Evolutionary conservation across 2,888 invertebrate genomes (phyloP).

Genomic region (Watsonalla binaria): DNA sequence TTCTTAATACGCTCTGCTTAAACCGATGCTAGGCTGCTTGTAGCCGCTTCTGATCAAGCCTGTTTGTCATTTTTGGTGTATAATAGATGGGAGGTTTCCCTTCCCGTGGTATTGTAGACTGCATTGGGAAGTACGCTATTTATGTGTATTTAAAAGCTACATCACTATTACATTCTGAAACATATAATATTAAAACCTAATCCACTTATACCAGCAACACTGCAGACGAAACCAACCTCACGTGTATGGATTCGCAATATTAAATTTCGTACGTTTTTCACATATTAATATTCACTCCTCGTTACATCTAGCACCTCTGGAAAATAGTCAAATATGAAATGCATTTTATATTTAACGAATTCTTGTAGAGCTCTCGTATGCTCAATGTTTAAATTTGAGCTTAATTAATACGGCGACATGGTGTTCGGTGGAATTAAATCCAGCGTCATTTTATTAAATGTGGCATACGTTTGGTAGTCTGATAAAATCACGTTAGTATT

Average conservation of each 20-base stretch:
- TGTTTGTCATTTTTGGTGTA: no score
- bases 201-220: neutral
- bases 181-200: no score
- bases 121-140: no score
- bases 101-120: no score
- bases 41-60: no score
- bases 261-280: slow-evolving; percentile 3
- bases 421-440: slow-evolving; percentile 54
- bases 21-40: no score
- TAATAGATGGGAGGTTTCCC: no score
- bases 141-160: no score
- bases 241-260: neutral
- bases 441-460: slow-evolving; percentile 58
- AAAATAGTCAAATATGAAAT: slow-evolving; percentile 19
- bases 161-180: slow-evolving; percentile 1
- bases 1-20: no score
- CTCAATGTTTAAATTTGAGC: slow-evolving; percentile 52
- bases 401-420: slow-evolving; percentile 65
- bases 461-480: slow-evolving; percentile 58
- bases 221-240: neutral
- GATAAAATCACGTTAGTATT: slow-evolving; percentile 59
- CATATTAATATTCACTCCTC: slow-evolving; percentile 14
- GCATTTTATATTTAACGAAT: slow-evolving; percentile 24
- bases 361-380: slow-evolving; percentile 22
- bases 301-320: slow-evolving; percentile 17